Base-by-base conservation (phyloP, 2,797 vertebrate genomes). In the Gymnothorax javanicus region DNA sequence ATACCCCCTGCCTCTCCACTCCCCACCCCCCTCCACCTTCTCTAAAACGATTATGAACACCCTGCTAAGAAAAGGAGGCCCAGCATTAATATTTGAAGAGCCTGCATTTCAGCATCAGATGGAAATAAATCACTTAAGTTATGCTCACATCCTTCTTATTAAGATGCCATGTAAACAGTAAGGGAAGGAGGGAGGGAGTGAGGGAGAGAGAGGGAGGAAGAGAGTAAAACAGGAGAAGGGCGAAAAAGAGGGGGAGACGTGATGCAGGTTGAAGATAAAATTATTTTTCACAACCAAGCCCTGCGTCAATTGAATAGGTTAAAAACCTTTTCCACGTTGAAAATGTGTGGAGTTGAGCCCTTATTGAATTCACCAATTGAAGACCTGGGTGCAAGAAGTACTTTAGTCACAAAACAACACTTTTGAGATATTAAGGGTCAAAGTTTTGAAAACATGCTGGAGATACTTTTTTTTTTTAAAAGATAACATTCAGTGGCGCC, bases 71-170 rank as follows among this genome's bases (percentile, higher is more conserved):
- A 15, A 43, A 27, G 1, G 67, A 57, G 25, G 54, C 75, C 17
- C 52, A 73, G 7, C 77, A 71, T 82, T 67, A 82, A 88, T 75
- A 88, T 88, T 83, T 60, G 59, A 87, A 62, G 11, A 77, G 75
- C 59, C 82, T 54, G 71, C 50, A 56, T 54, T 79, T 79, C 50
- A 27, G 62, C 52, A 33, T 23, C 54, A 43, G 17, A 83, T 73
- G 15, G 57, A 82, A 85, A 85, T 25, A 85, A 85, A 69, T 54
- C 15, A 56, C 52, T 67, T 57, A 69, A 85, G 77, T 52, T 33
- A 9, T n/a, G 86, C 86, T 73, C 27, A n/a, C 57, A 50, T 77
- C 50, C 7, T 5, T 54, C 67, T 87, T 82, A 64, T 84, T 83
- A 77, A 83, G n/a, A 23, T 75, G 23, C 54, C 59, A 33, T 83